Percentiles rank a stretch among this genome's conserved stretches.
These are phyloP conservation scores for Apamea crenata DNA, from an alignment of 2,888 invertebrate genomes.

Conservation along the genomic window DNA sequence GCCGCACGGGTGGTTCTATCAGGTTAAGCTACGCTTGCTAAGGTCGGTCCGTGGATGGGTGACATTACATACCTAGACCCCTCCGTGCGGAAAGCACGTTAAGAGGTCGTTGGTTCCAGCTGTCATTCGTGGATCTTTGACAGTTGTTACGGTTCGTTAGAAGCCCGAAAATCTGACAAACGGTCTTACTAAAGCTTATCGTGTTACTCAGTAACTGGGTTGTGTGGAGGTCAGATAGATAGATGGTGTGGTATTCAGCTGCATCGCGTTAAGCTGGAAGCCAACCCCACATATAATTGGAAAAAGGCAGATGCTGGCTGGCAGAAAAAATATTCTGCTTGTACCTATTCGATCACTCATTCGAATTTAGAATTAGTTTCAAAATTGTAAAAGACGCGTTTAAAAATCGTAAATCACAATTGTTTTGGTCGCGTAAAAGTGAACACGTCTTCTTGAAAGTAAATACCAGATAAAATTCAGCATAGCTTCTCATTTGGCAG, in stretches of 20 bases:
- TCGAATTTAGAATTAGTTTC: constrained; percentile 3
- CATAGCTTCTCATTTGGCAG: background rate
- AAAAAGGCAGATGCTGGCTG: background rate
- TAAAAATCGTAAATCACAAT: too few species aligned
- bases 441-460: background rate
- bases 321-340: background rate
- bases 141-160: background rate
- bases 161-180: background rate
- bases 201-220: background rate
- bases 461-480: background rate
- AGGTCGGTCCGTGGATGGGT: too few species aligned
- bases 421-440: background rate
- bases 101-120: background rate
- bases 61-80: too few species aligned
- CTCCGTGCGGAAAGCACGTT: too few species aligned
- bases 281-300: background rate
- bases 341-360: background rate
- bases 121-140: background rate
- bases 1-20: too few species aligned
- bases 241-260: background rate
- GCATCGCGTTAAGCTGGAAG: background rate
- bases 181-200: background rate
- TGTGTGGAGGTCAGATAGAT: background rate
- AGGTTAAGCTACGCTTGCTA: too few species aligned
- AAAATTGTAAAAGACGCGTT: background rate